Base-by-base conservation (phyloP, 2,797 vertebrate genomes). In the Bradypus variegatus region DNA sequence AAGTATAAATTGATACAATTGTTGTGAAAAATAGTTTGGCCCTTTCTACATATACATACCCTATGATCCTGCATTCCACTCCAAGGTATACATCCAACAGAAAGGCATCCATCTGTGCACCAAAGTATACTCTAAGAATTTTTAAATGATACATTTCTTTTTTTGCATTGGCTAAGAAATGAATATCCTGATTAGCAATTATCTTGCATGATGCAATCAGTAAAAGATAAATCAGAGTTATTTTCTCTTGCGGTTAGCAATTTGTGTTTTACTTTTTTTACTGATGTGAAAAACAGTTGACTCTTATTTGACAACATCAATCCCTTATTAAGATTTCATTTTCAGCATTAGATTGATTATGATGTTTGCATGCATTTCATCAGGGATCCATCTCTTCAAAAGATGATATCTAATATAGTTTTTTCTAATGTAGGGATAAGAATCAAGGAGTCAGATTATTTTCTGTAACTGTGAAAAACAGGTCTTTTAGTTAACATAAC, bases 121-220 rank as follows among this genome's bases (percentile, higher is more conserved):
- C 16, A 73, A 69, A 78, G 5, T 0, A 33, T 82, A 12, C 21
- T 38, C 50, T 15, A 36, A 33, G 36, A 77, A 88, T 84, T 75
- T 83, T 88, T 81, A 89, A 79, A 6, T 38, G 69, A 58, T 78
- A 38, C 25, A 31, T 62, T 41, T 7, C 36, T 75, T 41, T 45
- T 45, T 92, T 88, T 77, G 23, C 50, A 38, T 18, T 88, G 80
- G 75, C 58, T 87, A 78, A 93, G 76, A 85, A 94, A 93, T 64
- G 58, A 90, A 95, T 82, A 78, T 58, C 69, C 78, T 90, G 87
- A 95, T 93, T 84, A 95, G 33, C 64, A 58, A 76, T 95, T 96
- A 96, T 78, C 91, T 93, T 91, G n/a, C 90, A 90, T 93, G 94
- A 95, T 94, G 85, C 78, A 96, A 91, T 95, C 91, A 93, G 62